Percentiles rank a stretch among this genome's conserved stretches.
Conservation (phyloP, 2,797 vertebrate species). For the Takifugu ocellatus region DNA sequence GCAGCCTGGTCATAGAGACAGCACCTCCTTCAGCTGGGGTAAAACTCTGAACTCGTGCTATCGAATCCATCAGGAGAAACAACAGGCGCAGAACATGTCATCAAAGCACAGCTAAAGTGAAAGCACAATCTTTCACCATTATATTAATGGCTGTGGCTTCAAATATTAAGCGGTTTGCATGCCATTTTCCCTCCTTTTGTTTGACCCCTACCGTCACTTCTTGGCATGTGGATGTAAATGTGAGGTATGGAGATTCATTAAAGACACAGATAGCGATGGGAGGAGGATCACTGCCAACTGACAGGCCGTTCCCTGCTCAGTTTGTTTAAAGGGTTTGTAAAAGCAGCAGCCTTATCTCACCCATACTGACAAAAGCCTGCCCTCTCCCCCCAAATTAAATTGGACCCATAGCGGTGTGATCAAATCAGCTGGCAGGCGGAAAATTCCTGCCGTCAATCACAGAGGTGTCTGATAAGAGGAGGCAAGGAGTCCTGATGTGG, state of each 20-base stretch:
- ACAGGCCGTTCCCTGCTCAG: slow-evolving; percentile 71
- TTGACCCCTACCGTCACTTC: slow-evolving; percentile 7
- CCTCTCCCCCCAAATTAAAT: slow-evolving; percentile 82
- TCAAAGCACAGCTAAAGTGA: slow-evolving; percentile 16
- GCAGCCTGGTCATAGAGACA: slow-evolving; percentile 6
- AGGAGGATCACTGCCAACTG: slow-evolving; percentile 73
- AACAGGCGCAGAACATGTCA: slow-evolving; percentile 22
- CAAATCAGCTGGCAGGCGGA: slow-evolving; percentile 81
- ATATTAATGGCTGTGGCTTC: slow-evolving; percentile 10
- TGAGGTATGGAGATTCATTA: slow-evolving; percentile 70
- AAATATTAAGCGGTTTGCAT: slow-evolving; percentile 10
- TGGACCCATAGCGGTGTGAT: slow-evolving; percentile 79
- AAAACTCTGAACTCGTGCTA: too few relatives aligned
- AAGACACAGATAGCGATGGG: slow-evolving; percentile 34
- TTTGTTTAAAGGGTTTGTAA: slow-evolving; percentile 83
- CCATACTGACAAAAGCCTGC: slow-evolving; percentile 79
- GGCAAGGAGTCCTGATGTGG: slow-evolving; percentile 68
- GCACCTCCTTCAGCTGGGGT: too few relatives aligned
- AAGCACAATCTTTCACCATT: slow-evolving; percentile 1
- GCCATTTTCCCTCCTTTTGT: not conserved
- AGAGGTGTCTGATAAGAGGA: slow-evolving; percentile 75
- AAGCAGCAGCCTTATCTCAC: slow-evolving; percentile 80
- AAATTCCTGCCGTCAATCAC: slow-evolving; percentile 81
- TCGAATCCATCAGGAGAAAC: slow-evolving; percentile 13
- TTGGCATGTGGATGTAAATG: slow-evolving; percentile 67